Percentiles rank a stretch among this genome's conserved stretches.
Evolutionary conservation across 2,113 vertebrate genomes (phyloP).

Genomic region (Emydura subglobosa): DNA sequence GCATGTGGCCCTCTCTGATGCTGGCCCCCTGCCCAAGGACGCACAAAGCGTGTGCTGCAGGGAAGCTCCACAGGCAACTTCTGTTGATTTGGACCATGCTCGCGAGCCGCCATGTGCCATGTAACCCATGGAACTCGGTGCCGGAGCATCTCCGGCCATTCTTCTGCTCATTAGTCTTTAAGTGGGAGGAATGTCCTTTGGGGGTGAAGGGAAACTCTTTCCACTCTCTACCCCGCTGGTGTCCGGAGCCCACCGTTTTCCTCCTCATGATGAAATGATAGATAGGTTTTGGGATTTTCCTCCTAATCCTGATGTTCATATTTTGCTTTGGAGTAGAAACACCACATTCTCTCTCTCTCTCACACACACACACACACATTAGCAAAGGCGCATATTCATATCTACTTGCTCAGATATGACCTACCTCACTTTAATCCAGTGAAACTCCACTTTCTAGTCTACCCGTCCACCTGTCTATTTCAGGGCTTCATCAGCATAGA

Average conservation of each 20-base stretch:
- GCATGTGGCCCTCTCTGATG: background rate
- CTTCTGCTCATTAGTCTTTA: slow-evolving; percentile 49
- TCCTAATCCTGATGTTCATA: background rate
- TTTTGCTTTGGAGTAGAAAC: background rate
- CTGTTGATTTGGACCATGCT: background rate
- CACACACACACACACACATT: background rate
- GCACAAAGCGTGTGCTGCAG: background rate
- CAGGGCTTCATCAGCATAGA: background rate
- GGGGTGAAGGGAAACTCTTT: slow-evolving; percentile 34
- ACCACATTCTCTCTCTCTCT: background rate
- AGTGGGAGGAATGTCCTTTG: slow-evolving; percentile 63
- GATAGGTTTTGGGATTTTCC: background rate
- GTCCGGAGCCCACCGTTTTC: slow-evolving; percentile 3
- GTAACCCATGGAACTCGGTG: background rate
- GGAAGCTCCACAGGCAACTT: background rate
- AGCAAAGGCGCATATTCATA: background rate
- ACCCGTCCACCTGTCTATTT: background rate
- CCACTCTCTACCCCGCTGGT: background rate
- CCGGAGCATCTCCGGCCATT: slow-evolving; percentile 56
- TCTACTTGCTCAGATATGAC: background rate
- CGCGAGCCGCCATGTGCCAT: background rate
- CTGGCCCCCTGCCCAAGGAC: background rate
- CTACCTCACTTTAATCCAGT: background rate
- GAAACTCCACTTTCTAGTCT: background rate
- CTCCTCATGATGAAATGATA: background rate